Percentiles rank a stretch among this genome's conserved stretches.
Conservation (phyloP, 2,797 vertebrate genomes). For the Pelobates cultripes region DNA sequence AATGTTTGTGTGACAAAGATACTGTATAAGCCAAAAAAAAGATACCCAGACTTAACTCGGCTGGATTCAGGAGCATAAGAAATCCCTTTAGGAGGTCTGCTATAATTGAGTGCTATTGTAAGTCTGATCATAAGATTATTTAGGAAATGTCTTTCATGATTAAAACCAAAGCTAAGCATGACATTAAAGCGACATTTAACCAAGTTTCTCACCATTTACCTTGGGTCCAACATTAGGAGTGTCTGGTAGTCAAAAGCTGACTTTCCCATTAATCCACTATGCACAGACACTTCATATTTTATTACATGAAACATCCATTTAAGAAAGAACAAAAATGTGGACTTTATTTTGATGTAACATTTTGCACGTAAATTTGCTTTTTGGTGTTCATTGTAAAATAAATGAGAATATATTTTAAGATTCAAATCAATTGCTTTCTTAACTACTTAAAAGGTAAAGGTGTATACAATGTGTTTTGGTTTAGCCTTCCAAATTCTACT, state of each 20-base stretch:
- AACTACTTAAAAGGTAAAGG: too few relatives aligned
- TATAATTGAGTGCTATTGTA: conserved; percentile 27
- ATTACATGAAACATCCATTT: too few relatives aligned
- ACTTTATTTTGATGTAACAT: too few relatives aligned
- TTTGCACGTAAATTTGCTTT: too few relatives aligned
- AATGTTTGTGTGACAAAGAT: conserved; percentile 40
- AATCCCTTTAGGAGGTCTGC: conserved; percentile 48
- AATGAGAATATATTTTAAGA: too few relatives aligned
- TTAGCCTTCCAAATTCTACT: too few relatives aligned
- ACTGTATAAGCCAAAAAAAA: conserved; percentile 42
- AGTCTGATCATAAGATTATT: conserved; percentile 41
- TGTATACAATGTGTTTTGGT: too few relatives aligned
- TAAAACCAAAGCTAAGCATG: conserved; percentile 42
- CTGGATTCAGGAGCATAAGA: conserved; percentile 31
- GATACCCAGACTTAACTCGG: conserved; percentile 11
- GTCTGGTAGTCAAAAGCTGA: conserved; percentile 46
- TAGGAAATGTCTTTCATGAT: conserved; percentile 53
- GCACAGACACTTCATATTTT: conserved; percentile 42
- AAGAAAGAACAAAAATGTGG: too few relatives aligned
- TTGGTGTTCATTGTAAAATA: too few relatives aligned
- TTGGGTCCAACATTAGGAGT: conserved; percentile 56
- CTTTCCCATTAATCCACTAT: conserved; percentile 53
- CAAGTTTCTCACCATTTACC: conserved; percentile 53
- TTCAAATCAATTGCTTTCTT: too few relatives aligned
- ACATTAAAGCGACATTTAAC: conserved; percentile 53